These are phyloP conservation scores for Pongo pygmaeus DNA, from an alignment of 2,113 vertebrate species.

Conservation along the genomic window DNA sequence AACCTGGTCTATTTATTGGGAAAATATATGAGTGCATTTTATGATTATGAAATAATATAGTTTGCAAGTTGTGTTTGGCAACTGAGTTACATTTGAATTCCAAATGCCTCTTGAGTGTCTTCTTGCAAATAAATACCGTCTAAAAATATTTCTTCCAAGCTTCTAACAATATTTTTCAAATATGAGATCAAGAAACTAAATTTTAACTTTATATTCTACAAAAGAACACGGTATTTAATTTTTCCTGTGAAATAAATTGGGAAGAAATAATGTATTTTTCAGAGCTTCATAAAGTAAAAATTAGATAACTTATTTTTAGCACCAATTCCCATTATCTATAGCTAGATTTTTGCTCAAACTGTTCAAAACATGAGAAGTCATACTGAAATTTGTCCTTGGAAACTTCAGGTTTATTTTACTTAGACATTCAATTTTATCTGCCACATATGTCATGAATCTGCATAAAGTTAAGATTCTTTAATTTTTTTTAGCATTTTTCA, in stretches of 20 bases:
- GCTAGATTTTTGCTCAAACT: not conserved
- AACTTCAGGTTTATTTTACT: not conserved
- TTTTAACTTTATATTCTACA: not conserved
- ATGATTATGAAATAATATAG: not conserved
- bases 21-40: not conserved
- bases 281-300: not conserved
- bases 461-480: not conserved
- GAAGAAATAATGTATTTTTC: not conserved
- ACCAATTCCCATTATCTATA: not conserved
- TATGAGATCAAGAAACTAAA: not conserved
- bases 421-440: not conserved
- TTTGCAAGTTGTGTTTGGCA: not conserved
- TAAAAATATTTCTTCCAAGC: not conserved
- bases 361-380: not conserved
- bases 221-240: not conserved
- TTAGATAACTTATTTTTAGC: not conserved
- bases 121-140: not conserved
- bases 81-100: not conserved
- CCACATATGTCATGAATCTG: not conserved
- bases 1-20: not conserved
- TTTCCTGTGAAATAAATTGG: not conserved
- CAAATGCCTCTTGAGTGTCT: not conserved
- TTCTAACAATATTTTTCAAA: constrained; percentile 2
- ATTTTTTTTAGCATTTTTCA: not conserved
- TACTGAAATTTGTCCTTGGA: not conserved